phyloP scores from a whole-genome alignment of 2,888 invertebrate genomes.

The Amiota communis region DNA sequence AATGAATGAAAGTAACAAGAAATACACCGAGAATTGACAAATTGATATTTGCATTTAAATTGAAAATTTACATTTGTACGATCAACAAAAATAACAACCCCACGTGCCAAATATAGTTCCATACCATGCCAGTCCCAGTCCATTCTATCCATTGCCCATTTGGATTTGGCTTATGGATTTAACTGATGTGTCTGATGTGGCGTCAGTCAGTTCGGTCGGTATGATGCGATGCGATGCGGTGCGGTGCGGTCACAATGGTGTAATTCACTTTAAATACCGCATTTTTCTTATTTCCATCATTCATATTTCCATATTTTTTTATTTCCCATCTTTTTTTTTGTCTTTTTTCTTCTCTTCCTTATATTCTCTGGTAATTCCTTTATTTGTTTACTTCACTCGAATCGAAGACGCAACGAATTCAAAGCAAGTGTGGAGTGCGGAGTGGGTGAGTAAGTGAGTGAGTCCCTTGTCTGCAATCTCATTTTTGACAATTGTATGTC shows the following conservation, averaged over 20 bases:
- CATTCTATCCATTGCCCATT: neutral
- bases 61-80: slow-evolving; percentile 73
- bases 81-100: slow-evolving; percentile 34
- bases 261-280: slow-evolving; percentile 72
- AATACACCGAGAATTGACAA: slow-evolving; percentile 70
- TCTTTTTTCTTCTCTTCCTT: slow-evolving; percentile 3
- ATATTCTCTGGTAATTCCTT: neutral
- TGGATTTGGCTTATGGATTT: neutral
- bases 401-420: neutral
- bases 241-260: slow-evolving; percentile 71
- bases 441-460: too few relatives aligned
- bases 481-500: slow-evolving; percentile 51
- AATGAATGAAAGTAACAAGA: slow-evolving; percentile 17
- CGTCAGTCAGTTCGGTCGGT: slow-evolving; percentile 25
- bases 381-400: neutral
- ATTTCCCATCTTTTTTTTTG: too few relatives aligned
- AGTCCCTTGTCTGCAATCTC: slow-evolving; percentile 19
- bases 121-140: slow-evolving; percentile 19
- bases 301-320: slow-evolving; percentile 53
- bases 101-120: slow-evolving; percentile 4
- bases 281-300: slow-evolving; percentile 62
- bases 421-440: neutral
- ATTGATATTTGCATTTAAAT: slow-evolving; percentile 75
- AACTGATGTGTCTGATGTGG: too few relatives aligned
- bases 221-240: slow-evolving; percentile 50